Percentiles rank a stretch among this genome's conserved stretches.
Conservation (phyloP, 2,113 vertebrate genomes). For the Choloepus hoffmanni region DNA sequence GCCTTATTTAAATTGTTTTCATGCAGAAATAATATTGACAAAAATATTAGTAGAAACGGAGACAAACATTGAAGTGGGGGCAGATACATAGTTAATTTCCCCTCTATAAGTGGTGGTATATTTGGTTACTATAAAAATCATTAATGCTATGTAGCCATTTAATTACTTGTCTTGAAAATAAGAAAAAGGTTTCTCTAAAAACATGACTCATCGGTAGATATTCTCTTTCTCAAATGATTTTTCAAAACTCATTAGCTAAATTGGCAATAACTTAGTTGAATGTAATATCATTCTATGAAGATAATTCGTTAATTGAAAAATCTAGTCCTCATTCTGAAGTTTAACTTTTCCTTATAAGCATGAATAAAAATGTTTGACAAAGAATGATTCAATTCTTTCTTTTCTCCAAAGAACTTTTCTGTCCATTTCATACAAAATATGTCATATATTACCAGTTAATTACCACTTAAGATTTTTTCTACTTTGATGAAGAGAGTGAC, state of each 20-base stretch:
- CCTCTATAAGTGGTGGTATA: background rate
- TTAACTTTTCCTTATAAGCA: background rate
- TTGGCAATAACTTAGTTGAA: background rate
- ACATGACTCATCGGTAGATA: background rate
- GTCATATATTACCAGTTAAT: slow-evolving; percentile 43
- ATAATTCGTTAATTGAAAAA: slow-evolving; percentile 26
- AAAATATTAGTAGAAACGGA: slow-evolving; percentile 20
- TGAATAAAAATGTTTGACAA: slow-evolving; percentile 19
- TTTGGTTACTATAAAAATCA: background rate
- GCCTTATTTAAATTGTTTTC: slow-evolving; percentile 5
- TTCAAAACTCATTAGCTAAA: slow-evolving; percentile 18
- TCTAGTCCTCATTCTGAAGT: slow-evolving; percentile 36
- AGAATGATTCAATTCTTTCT: slow-evolving; percentile 1
- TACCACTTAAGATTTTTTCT: slow-evolving; percentile 28
- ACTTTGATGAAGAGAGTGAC: background rate
- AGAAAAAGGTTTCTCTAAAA: slow-evolving; percentile 49
- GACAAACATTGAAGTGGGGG: background rate
- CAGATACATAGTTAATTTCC: slow-evolving; percentile 8
- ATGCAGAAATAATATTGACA: background rate
- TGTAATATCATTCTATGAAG: slow-evolving; percentile 26
- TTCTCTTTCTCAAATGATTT: slow-evolving; percentile 3
- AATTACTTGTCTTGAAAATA: background rate
- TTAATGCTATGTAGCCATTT: background rate
- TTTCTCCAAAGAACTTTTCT: slow-evolving; percentile 40
- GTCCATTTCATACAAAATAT: slow-evolving; percentile 51